Evolutionary conservation across 2,113 vertebrate genomes (phyloP).

Genomic region (Pipra filicauda): DNA sequence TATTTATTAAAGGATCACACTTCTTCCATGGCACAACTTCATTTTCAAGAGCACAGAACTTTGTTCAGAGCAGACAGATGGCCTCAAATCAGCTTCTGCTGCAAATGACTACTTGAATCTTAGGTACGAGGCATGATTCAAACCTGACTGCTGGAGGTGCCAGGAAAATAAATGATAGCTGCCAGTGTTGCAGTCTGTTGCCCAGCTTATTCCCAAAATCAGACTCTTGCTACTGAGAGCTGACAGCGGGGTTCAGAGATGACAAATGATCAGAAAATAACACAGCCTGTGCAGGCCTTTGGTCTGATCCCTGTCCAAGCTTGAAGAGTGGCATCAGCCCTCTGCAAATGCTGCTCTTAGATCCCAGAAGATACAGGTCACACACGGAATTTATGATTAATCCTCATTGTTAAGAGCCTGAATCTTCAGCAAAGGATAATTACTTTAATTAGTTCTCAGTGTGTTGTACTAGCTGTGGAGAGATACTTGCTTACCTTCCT

Average conservation of each 20-base stretch:
- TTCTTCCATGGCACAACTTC: background rate
- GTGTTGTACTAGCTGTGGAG: background rate
- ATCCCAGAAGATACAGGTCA: background rate
- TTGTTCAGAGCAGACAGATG: slow-evolving; percentile 39
- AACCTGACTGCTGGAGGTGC: slow-evolving; percentile 42
- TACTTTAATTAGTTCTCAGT: slow-evolving; percentile 16
- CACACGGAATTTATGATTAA: background rate
- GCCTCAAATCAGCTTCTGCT: slow-evolving; percentile 16
- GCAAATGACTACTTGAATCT: background rate
- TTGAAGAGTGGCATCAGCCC: background rate
- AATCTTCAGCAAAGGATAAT: slow-evolving; percentile 26
- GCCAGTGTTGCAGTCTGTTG: slow-evolving; percentile 32
- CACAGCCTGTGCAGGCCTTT: background rate
- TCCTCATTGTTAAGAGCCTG: background rate
- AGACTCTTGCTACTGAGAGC: background rate
- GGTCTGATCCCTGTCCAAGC: slow-evolving; percentile 12
- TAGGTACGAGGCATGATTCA: slow-evolving; percentile 33
- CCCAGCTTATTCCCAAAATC: slow-evolving; percentile 32
- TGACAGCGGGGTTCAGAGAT: slow-evolving; percentile 34
- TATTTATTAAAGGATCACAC: background rate
- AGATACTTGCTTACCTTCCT: background rate
- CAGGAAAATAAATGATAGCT: slow-evolving; percentile 20
- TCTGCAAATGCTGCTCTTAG: background rate
- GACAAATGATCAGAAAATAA: slow-evolving; percentile 44
- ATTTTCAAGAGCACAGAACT: slow-evolving; percentile 16